Base-by-base conservation (phyloP, 2,113 vertebrate species). In the Nerophis lumbriciformis region DNA sequence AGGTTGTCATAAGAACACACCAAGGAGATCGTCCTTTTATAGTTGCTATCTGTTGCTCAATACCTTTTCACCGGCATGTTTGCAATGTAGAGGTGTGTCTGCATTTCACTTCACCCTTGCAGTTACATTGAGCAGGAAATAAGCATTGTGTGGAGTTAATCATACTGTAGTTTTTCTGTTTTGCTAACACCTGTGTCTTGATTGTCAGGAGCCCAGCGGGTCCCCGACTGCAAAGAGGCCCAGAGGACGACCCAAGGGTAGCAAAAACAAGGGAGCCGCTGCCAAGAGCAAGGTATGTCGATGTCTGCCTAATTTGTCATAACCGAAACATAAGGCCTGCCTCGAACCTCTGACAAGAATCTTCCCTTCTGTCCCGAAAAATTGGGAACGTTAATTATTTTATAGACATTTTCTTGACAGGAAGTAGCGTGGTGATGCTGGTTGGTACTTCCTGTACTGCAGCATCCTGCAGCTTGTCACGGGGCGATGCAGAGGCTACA, bases 191-290 rank as follows among this genome's bases (percentile, higher is more conserved):
- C 16, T 44, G 55, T 12, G 6, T 15, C 48, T 15, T 28, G 10
- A 59, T 66, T 56, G 6, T 11, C 90, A 96, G 92, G 94, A 97
- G 60, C 90, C 94, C 68, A 96, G 93, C 0, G 95, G 94, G 63
- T 95, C 95, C 65, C 95, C 95, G 0, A 90, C 91, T 82, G 92
- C 94, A 55, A 98, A 98, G 92, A 94, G 94, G 91, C 89, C 95
- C 79, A 91, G 95, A 59, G 95, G 95, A 75, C 90, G 96, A 76
- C 96, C 95, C 1, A 97, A 95, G 92, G 96, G 95, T 75, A 97
- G 95, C 90, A 97, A 94, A 88, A 98, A 97, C 89, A 97, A 97
- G 90, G 65, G 90, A 1, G 48, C 85, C 37, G 2, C 86, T 36
- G 1, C 86, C 5, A 95, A 96, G 90, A 90, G 86, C 84, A 94